phyloP scores from a whole-genome alignment of 2,113 vertebrate genomes.

The Otocyon megalotis region DNA sequence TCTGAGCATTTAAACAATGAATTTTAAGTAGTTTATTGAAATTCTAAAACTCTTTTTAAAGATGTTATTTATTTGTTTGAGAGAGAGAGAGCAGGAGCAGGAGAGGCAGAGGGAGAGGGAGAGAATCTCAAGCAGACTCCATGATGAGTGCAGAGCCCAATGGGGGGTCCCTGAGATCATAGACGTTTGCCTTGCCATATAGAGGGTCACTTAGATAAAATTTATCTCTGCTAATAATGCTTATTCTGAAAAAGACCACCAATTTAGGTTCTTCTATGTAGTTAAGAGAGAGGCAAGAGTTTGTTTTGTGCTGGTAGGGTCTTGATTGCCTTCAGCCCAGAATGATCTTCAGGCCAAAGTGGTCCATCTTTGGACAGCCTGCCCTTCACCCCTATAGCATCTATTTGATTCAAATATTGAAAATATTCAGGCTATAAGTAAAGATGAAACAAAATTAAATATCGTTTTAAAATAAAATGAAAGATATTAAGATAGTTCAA shows the following conservation, averaged over 20 bases:
- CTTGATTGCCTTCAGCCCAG: background rate
- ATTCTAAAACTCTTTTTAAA: slow-evolving; percentile 28
- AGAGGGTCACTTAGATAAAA: background rate
- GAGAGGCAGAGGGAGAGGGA: too few relatives aligned
- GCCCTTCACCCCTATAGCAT: background rate
- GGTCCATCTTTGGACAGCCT: background rate
- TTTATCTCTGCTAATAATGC: background rate
- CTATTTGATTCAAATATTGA: background rate
- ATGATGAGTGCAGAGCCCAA: too few relatives aligned
- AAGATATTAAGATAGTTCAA: background rate
- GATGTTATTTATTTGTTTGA: too few relatives aligned
- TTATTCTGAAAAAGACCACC: background rate
- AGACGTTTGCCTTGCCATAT: background rate
- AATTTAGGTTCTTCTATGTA: background rate
- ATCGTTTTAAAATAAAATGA: slow-evolving; percentile 23
- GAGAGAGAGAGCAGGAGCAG: too few relatives aligned
- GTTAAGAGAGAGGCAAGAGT: background rate
- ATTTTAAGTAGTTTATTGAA: slow-evolving; percentile 36
- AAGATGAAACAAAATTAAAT: slow-evolving; percentile 44
- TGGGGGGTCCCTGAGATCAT: too few relatives aligned
- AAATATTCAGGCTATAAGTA: slow-evolving; percentile 23
- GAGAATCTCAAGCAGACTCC: too few relatives aligned
- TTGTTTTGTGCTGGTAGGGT: background rate
- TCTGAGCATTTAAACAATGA: slow-evolving; percentile 23
- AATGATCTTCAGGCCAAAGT: background rate